These are phyloP conservation scores for Forbesichthys papilliferus DNA, from an alignment of 2,113 vertebrate species.

Conservation along the genomic window DNA sequence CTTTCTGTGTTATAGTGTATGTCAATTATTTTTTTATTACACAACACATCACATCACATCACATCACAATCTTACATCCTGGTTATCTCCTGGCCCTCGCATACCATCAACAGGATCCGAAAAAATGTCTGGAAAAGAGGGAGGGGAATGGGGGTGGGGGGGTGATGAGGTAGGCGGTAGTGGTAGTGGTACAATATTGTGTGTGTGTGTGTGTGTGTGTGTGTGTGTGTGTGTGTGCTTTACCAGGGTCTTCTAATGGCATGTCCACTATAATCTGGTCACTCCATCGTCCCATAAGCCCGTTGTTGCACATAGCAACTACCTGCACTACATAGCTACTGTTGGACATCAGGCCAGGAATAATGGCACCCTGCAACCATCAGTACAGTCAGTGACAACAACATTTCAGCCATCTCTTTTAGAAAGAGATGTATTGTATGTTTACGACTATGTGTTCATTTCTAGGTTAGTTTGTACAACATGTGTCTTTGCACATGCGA, in stretches of 20 bases:
- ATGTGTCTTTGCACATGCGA: no score
- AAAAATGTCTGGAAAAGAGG: constrained; percentile 59
- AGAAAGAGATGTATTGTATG: no score
- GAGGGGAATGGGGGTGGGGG: background rate
- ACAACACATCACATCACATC: no score
- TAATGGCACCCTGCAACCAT: constrained; percentile 86
- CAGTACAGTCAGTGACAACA: background rate
- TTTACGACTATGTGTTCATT: no score
- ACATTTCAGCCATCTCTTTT: background rate
- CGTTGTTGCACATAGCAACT: constrained; percentile 90
- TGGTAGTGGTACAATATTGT: background rate
- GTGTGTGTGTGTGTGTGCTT: constrained; percentile 13
- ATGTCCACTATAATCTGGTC: constrained; percentile 94
- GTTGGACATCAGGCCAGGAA: constrained; percentile 86
- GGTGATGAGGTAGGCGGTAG: no score
- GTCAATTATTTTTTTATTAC: no score
- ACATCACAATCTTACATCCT: constrained; percentile 54
- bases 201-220: background rate
- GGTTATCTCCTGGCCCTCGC: constrained; percentile 39
- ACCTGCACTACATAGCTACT: constrained; percentile 97
- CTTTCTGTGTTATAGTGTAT: no score
- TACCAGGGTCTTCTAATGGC: constrained; percentile 89
- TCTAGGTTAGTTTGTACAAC: no score
- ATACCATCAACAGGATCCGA: constrained; percentile 45
- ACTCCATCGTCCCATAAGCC: constrained; percentile 89